Percentiles rank a stretch among this genome's conserved stretches.
Evolutionary conservation across 2,797 vertebrate species (phyloP).

Genomic region (Furcifer pardalis): DNA sequence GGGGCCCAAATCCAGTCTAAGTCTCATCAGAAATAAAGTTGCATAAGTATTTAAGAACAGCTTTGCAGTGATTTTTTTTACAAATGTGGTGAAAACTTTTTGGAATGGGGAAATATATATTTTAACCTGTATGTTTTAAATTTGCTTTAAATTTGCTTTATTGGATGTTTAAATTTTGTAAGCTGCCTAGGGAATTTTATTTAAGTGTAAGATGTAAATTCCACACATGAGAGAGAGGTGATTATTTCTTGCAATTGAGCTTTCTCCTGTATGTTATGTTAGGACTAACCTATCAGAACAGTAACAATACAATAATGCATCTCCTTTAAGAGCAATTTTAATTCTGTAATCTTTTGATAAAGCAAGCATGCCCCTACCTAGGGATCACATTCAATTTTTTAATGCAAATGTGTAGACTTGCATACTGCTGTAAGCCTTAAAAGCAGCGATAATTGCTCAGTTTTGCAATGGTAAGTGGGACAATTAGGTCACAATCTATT

Average conservation of each 20-base stretch:
- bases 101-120: neutral
- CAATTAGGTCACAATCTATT: neutral
- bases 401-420: slow-evolving; percentile 8
- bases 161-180: neutral
- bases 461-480: slow-evolving; percentile 42
- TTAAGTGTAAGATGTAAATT: neutral
- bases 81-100: neutral
- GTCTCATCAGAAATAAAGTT: neutral
- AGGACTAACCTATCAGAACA: slow-evolving; percentile 17
- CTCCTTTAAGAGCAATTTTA: slow-evolving; percentile 37
- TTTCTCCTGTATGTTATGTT: slow-evolving; percentile 13
- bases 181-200: neutral
- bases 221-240: neutral
- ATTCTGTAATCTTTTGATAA: slow-evolving; percentile 33
- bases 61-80: neutral
- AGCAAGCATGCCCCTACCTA: slow-evolving; percentile 18
- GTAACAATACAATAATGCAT: slow-evolving; percentile 27
- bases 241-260: neutral
- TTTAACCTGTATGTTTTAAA: neutral
- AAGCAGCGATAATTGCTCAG: slow-evolving; percentile 14
- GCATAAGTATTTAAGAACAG: neutral
- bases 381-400: slow-evolving; percentile 19
- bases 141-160: neutral
- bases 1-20: neutral
- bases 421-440: slow-evolving; percentile 20